Evolutionary conservation across 2,113 vertebrate genomes (phyloP), one percentile per base, ranked within the genome.

Genomic region (Rissa tridactyla): DNA sequence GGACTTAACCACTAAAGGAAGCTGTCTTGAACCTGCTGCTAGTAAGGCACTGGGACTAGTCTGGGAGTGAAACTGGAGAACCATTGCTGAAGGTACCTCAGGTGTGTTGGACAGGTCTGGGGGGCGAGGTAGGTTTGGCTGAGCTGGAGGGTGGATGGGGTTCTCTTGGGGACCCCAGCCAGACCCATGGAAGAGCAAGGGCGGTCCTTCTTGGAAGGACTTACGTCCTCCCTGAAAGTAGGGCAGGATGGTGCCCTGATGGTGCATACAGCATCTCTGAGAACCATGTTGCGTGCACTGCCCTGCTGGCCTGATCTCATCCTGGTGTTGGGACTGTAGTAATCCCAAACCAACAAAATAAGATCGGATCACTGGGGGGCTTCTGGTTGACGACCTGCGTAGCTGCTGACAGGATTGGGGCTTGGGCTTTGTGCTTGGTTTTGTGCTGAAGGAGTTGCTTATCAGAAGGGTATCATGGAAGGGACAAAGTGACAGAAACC

Each of bases 201-300:
- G 8, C 40, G 27, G 3, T n/a, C 20, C 47, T 44, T 5, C 16
- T 38, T 27, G 46, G 46, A 47, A 34, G 42, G 34, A 16, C 11
- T 12, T 9, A 1, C 0, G 0, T 76, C 6, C 18, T 26, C 10
- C 46, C 40, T 27, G 29, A 25, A 10, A 2, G 15, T 2, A 52
- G 58, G 29, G 54, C 47, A 52, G 88, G 58, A 22, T 23, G 49
- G 29, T 51, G 72, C 51, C 49, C 21, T 15, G 36, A 15, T 12
- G 17, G 55, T 46, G 64, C 5, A 15, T 13, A 3, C 17, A 61
- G 90, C 52, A 32, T 16, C 42, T 62, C 32, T 1, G 11, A 16
- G 55, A 38, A 32, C 23, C 0, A 0, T 4, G 61, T 57, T 20
- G 15, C 13, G 1, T 7, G 38, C 1, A 0, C 30, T 46, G 52